Conservation (phyloP, 2,113 vertebrate genomes). For the Hoplias malabaricus region DNA sequence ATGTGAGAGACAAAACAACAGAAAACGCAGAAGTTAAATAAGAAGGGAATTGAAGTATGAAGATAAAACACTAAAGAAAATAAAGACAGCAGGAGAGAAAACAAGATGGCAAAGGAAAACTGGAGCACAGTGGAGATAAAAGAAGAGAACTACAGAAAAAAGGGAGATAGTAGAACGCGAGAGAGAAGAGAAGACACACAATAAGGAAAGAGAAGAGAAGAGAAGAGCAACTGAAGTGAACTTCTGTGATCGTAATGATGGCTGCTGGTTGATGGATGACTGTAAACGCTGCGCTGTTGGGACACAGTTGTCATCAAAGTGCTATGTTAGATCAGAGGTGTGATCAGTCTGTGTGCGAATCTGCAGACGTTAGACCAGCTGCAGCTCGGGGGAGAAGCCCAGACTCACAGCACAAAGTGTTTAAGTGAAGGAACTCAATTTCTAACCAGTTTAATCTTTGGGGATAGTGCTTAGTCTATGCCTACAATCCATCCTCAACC, state of each 20-base stretch:
- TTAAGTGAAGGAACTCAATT: constrained; percentile 39
- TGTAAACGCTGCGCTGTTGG: constrained; percentile 36
- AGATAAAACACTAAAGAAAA: no score
- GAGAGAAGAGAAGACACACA: neutral
- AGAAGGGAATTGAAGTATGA: no score
- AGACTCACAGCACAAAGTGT: constrained; percentile 31
- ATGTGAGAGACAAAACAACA: neutral
- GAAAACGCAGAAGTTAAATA: no score
- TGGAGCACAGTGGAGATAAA: no score
- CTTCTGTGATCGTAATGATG: constrained; percentile 35
- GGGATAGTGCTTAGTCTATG: constrained; percentile 17
- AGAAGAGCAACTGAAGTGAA: constrained; percentile 2
- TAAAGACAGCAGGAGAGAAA: neutral
- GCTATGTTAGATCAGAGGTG: constrained; percentile 41
- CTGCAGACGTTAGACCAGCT: constrained; percentile 35
- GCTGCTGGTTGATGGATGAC: constrained; percentile 48
- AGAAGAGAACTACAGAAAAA: no score
- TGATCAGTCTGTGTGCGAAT: constrained; percentile 43
- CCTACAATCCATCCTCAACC: constrained; percentile 26
- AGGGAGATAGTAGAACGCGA: no score
- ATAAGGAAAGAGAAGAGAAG: neutral
- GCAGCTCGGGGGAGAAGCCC: constrained; percentile 16
- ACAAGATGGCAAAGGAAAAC: no score
- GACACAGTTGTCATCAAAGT: constrained; percentile 53
- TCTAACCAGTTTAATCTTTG: constrained; percentile 33